These are phyloP conservation scores for Labrus mixtus DNA, from an alignment of 2,113 vertebrate species.

Conservation along the genomic window DNA sequence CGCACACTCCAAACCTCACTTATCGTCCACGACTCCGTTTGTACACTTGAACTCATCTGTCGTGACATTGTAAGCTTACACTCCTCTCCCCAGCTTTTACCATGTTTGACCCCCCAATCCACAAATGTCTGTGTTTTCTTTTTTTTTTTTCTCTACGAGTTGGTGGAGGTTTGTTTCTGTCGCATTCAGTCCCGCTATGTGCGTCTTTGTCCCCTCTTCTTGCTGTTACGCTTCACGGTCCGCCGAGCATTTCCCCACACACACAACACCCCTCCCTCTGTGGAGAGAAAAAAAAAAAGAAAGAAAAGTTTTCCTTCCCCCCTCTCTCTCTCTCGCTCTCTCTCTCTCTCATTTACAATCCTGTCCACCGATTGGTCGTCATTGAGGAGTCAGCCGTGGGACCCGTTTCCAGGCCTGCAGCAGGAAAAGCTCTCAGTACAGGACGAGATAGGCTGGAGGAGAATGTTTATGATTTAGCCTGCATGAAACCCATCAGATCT, in stretches of 20 bases:
- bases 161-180: conserved; percentile 42
- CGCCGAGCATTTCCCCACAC: conserved; percentile 74
- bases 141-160: not conserved
- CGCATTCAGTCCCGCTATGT: conserved; percentile 59
- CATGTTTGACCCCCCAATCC: conserved; percentile 20
- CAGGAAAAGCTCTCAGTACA: conserved; percentile 45
- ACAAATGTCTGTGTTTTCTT: conserved; percentile 27
- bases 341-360: conserved; percentile 69
- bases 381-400: conserved; percentile 69
- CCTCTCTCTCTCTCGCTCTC: conserved; percentile 11
- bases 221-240: conserved; percentile 82
- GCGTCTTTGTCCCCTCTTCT: conserved; percentile 80
- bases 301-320: conserved; percentile 70
- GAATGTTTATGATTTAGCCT: conserved; percentile 69
- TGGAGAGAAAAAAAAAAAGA: conserved; percentile 56
- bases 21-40: conserved; percentile 20
- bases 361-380: conserved; percentile 77
- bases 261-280: conserved; percentile 76
- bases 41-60: conserved; percentile 22
- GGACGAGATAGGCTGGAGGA: conserved; percentile 55
- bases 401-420: conserved; percentile 65
- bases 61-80: conserved; percentile 17
- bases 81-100: not conserved
- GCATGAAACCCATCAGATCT: conserved; percentile 57
- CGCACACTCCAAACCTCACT: conserved; percentile 31